phyloP scores from a whole-genome alignment of 1,140 invertebrate genomes.

The Macrobrachium nipponense region DNA sequence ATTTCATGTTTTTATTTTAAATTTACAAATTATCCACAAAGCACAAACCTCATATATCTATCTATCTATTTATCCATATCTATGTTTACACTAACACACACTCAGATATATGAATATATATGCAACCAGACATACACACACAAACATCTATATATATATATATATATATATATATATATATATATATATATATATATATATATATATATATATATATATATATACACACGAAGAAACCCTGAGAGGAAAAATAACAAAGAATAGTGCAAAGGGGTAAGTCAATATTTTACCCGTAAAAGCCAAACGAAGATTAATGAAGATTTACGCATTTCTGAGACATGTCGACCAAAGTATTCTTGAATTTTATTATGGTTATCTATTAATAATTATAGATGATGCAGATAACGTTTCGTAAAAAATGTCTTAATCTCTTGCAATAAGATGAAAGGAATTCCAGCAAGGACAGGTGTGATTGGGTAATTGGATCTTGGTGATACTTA shows the following conservation, averaged over 20 bases:
- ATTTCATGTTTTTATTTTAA: too few species aligned
- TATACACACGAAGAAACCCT: neutral
- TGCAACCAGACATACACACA: neutral
- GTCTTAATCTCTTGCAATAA: too few species aligned
- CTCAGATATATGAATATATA: neutral
- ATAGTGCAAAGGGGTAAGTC: neutral
- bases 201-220: constrained; percentile 35
- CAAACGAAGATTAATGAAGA: too few species aligned
- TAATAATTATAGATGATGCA: too few species aligned
- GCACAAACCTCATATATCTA: neutral
- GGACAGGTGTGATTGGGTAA: too few species aligned
- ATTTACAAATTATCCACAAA: too few species aligned
- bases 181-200: neutral
- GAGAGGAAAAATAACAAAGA: neutral
- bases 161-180: neutral
- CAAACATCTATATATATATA: neutral
- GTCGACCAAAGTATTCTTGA: too few species aligned
- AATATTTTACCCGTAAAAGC: neutral
- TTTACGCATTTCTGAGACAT: too few species aligned
- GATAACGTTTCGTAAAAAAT: too few species aligned
- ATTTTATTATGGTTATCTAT: too few species aligned
- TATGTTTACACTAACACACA: neutral
- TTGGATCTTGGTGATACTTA: too few species aligned
- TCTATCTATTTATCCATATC: neutral
- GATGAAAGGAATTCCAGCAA: too few species aligned